A percentile compares a stretch with the other conserved stretches of the same genome.
These are phyloP conservation scores for Coecobrya sp. DNA, from an alignment of 2,888 invertebrate species.

Conservation along the genomic window DNA sequence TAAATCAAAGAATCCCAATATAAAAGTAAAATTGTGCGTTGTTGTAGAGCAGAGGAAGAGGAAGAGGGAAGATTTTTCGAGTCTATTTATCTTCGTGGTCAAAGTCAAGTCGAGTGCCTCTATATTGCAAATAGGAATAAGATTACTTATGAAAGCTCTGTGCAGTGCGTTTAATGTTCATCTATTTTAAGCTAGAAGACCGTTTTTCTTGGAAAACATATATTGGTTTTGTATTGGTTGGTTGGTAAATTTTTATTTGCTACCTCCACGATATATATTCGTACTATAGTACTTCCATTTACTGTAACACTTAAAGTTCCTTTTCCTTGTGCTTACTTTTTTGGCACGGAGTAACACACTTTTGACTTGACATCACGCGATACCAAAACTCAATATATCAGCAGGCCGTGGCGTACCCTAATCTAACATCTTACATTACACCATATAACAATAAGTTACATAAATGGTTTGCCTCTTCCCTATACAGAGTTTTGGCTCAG, in stretches of 20 bases:
- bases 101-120: constrained; percentile 72
- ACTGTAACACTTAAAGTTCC: constrained; percentile 42
- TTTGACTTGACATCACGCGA: constrained; percentile 53
- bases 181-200: neutral
- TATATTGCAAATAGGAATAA: constrained; percentile 28
- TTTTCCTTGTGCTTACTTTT: constrained; percentile 33
- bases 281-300: neutral
- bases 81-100: constrained; percentile 84
- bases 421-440: neutral
- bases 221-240: constrained; percentile 6
- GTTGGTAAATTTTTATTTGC: neutral
- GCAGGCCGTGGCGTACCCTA: constrained; percentile 19
- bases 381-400: constrained; percentile 52
- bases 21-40: constrained; percentile 83
- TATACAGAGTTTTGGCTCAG: neutral
- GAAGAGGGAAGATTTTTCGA: constrained; percentile 73
- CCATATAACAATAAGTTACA: constrained; percentile 30
- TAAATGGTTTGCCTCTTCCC: constrained; percentile 13
- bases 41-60: neutral
- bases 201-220: neutral
- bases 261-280: neutral
- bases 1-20: constrained; percentile 85
- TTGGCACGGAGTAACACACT: constrained; percentile 46
- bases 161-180: neutral
- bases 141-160: neutral